These are phyloP conservation scores for Chironomus riparius DNA, from an alignment of 2,888 invertebrate species.

Conservation along the genomic window DNA sequence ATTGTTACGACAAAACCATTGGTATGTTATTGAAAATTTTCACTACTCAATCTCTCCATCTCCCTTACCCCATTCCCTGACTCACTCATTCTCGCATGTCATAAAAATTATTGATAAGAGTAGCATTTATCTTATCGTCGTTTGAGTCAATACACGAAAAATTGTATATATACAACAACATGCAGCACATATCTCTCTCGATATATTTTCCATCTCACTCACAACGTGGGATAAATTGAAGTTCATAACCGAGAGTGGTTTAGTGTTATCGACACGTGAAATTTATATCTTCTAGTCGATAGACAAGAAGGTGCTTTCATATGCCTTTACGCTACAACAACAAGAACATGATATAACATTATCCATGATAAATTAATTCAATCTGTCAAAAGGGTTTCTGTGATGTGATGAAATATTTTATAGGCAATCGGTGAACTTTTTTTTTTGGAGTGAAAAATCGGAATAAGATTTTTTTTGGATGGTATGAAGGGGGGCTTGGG, in stretches of 20 bases:
- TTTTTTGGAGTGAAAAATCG: too few species aligned
- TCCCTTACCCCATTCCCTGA: not conserved
- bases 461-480: too few species aligned
- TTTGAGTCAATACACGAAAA: too few species aligned
- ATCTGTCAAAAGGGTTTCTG: not conserved
- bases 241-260: not conserved
- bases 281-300: not conserved
- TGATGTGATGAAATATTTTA: too few species aligned
- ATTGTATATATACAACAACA: too few species aligned
- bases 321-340: not conserved
- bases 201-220: not conserved
- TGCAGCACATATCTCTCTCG: too few species aligned
- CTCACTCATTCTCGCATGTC: not conserved
- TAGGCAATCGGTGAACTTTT: too few species aligned
- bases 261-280: not conserved
- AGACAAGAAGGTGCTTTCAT: not conserved
- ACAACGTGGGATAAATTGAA: not conserved
- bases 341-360: not conserved
- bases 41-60: not conserved
- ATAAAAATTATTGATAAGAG: not conserved
- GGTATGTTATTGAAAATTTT: slow-evolving; percentile 37
- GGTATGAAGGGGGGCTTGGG: too few species aligned
- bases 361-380: not conserved
- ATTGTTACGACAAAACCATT: slow-evolving; percentile 64
- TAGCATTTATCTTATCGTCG: not conserved